These are phyloP conservation scores for Eutolmus rufibarbis DNA, from an alignment of 2,888 invertebrate species.

Conservation along the genomic window DNA sequence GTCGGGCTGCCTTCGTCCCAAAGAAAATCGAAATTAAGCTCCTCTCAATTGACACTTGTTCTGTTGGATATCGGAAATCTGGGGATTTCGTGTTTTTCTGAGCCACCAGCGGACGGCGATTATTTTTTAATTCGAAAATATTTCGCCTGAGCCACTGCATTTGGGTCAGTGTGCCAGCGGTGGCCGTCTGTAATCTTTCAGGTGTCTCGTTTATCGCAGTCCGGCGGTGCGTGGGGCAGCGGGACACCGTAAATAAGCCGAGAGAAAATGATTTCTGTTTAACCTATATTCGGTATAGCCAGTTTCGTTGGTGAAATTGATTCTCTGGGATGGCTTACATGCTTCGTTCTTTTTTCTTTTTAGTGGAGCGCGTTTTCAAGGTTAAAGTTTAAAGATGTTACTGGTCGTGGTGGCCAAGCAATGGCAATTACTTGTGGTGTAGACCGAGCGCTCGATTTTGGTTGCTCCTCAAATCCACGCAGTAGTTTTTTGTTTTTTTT, in stretches of 20 bases:
- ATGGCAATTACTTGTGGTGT: not conserved
- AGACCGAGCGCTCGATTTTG: not conserved
- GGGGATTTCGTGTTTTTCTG: slow-evolving; percentile 5
- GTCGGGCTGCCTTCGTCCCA: not conserved
- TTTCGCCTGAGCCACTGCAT: not conserved
- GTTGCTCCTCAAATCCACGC: not conserved
- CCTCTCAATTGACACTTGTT: slow-evolving; percentile 13
- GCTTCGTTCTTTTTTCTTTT: not conserved
- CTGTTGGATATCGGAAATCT: slow-evolving; percentile 2
- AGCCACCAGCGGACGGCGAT: not conserved
- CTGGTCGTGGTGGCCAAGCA: not conserved
- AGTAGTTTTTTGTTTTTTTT: not conserved
- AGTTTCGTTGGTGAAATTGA: slow-evolving; percentile 34
- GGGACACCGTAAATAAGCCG: slow-evolving; percentile 30
- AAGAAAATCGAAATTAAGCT: slow-evolving; percentile 22
- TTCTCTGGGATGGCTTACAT: slow-evolving; percentile 12
- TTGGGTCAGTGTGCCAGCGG: slow-evolving; percentile 36
- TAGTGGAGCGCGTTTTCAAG: slow-evolving; percentile 17
- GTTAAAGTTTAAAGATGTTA: slow-evolving; percentile 25
- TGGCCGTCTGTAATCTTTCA: slow-evolving; percentile 31
- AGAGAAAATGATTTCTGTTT: slow-evolving; percentile 40
- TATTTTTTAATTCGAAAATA: not conserved
- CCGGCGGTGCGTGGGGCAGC: slow-evolving; percentile 1
- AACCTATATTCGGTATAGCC: slow-evolving; percentile 41
- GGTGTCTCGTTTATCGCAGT: slow-evolving; percentile 13